Base-by-base conservation (phyloP, 53 echinoderm and acorn worm genomes). In the Pentamera pediparva region DNA sequence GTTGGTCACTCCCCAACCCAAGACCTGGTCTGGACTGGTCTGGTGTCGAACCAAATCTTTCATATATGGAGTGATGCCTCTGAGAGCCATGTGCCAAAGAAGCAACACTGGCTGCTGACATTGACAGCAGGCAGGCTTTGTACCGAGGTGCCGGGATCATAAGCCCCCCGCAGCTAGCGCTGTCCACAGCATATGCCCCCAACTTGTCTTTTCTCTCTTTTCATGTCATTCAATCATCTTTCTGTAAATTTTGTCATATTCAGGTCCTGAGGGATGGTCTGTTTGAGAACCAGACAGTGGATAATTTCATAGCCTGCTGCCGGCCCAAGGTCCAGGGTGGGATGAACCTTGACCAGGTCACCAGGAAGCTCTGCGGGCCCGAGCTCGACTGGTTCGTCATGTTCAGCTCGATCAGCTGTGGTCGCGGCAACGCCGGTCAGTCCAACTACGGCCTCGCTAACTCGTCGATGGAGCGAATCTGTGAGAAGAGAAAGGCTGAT, bases 341-440 rank as follows among this genome's bases (percentile, higher is more conserved):
- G 0, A 20, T 86, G 33, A 82, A 86, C 58, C 76, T 90, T 3
- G 90, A 90, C 76, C 34, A 20, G 9, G 86, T 76, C 21, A 86
- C 84, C 21, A 55, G 86, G 20, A 48, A 36, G 6, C 79, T 75
- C 8, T 89, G 86, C 67, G 83, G 75, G 20, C 75, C 67, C 3
- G 80, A 79, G 13, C 69, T 89, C 49, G 86, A 89, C 34, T 89
- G 90, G 90, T 89, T 89, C 70, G 85, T 89, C 45, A 86, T 89
- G 78, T 89, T 89, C 62, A 86, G 86, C n/a, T 89, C 90, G 13
- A 82, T 89, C 37, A 85, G 81, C 61, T 78, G 90, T 75, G 90
- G 90, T 3, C 86, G 90, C 29, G 90, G 90, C 24, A 86, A 89
- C 38, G 78, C 86, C 19, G 86, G 86, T 22, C 90, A 89, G 75